A percentile compares a stretch with the other conserved stretches of the same genome.
Evolutionary conservation across 1,140 invertebrate genomes (phyloP).

Genomic region (Euwallacea fornicatus): DNA sequence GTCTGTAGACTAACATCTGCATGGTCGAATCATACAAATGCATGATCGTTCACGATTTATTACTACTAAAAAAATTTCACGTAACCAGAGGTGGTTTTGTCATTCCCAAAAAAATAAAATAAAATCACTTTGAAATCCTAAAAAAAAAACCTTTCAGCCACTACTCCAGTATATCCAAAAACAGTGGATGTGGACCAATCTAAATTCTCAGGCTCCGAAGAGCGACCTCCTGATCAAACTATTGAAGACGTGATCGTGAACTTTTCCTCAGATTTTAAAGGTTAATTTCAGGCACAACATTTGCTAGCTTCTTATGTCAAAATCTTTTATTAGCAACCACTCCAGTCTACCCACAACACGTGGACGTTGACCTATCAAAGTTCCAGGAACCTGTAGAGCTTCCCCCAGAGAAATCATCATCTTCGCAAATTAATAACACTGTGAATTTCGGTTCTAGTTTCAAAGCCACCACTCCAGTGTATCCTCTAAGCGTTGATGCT

Average conservation of each 20-base stretch:
- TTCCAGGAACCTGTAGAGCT: constrained; percentile 27
- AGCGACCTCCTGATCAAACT: constrained; percentile 17
- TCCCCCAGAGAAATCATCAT: constrained; percentile 11
- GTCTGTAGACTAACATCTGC: neutral
- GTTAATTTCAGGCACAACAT: neutral
- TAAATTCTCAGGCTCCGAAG: constrained; percentile 25
- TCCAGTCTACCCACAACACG: constrained; percentile 48
- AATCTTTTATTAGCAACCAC: constrained; percentile 42
- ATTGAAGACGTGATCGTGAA: constrained; percentile 10
- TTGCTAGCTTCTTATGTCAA: neutral
- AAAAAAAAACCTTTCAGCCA: constrained; percentile 33
- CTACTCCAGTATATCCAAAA: constrained; percentile 50
- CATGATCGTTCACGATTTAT: neutral
- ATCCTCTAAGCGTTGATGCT: constrained; percentile 37
- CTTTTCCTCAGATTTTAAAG: constrained; percentile 35
- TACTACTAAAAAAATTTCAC: too few relatives aligned
- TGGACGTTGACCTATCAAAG: constrained; percentile 33
- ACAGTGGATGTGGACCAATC: constrained; percentile 32
- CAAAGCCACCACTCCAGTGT: constrained; percentile 42
- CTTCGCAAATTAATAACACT: constrained; percentile 2
- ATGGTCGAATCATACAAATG: neutral
- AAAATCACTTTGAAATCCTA: neutral
- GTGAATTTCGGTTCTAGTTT: constrained; percentile 31
- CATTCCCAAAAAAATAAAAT: neutral
- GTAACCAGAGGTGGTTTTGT: neutral